Evolutionary conservation across 2,888 invertebrate species (phyloP), one percentile per base, ranked within the genome.

Genomic region (Trisateles emortualis): DNA sequence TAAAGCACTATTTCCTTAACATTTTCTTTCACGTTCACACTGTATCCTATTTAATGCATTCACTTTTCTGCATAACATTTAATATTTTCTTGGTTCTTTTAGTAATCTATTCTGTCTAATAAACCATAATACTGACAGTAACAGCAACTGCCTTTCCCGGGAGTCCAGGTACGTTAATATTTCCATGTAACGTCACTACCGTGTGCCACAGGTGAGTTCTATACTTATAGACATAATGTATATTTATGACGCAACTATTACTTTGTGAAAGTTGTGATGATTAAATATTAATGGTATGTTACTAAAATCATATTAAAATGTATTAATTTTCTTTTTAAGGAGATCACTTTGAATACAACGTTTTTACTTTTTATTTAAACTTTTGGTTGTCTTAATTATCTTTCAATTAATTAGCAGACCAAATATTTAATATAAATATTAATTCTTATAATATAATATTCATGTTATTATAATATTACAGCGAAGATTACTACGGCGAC

Each of bases 401-500:
- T 38, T 3, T n/a, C 19, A 17, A 19, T 38, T 38, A n/a, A 3
- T 38, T 38, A n/a, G 10, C 14, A 14, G 8, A n/a, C n/a, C n/a
- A n/a, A n/a, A n/a, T n/a, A n/a, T 13, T 40, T 14, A 33, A 14
- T 13, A 33, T 8, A 14, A 14, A 5, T 1, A 32, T 32, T 10
- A 3, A 33, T 14, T 14, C 9, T 14, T 14, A 9, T 14, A 14
- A 4, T 32, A 32, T 6, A 33, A 14, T 36, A 36, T 36, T 40
- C 43, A 66, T 67, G 19, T 26, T 43, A 17, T 68, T 36, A 59
- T 73, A 49, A 62, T 47, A 53, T 90, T 87, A 74, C 94, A 97
- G 98, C 92, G 97, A 97, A 94, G 97, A 98, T 92, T 98, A 98
- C 94, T 98, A 98, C 88, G 97, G 97, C 71, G 97, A 97, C 83